phyloP scores from a whole-genome alignment of 2,888 invertebrate genomes.

The Zootermopsis nevadensis region DNA sequence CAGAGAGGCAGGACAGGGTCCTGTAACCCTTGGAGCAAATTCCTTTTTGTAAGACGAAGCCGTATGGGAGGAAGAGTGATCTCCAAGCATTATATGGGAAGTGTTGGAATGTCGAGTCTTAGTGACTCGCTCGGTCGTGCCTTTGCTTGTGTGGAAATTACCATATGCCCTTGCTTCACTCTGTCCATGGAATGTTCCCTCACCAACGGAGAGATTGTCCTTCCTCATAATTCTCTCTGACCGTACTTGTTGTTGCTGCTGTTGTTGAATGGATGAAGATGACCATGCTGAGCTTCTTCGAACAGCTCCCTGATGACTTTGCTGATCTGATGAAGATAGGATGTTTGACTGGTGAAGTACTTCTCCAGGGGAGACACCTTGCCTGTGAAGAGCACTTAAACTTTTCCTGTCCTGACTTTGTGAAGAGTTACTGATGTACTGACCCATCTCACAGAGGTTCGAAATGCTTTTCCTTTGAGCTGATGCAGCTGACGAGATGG shows the following conservation, averaged over 20 bases:
- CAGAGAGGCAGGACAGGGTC: slow-evolving; percentile 84
- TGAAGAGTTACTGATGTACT: slow-evolving; percentile 73
- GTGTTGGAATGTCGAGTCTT: slow-evolving; percentile 74
- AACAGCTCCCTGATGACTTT: slow-evolving; percentile 56
- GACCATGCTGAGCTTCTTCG: slow-evolving; percentile 69
- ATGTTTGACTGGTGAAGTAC: slow-evolving; percentile 61
- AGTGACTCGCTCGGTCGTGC: slow-evolving; percentile 56
- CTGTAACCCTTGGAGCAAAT: slow-evolving; percentile 75
- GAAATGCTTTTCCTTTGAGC: slow-evolving; percentile 84
- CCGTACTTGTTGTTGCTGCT: slow-evolving; percentile 63
- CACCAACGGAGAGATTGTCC: slow-evolving; percentile 79
- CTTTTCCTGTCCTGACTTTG: slow-evolving; percentile 80
- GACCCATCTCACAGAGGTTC: slow-evolving; percentile 80
- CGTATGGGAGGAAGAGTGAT: slow-evolving; percentile 65
- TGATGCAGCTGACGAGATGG: slow-evolving; percentile 74
- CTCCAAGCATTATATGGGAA: slow-evolving; percentile 83
- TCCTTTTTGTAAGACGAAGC: slow-evolving; percentile 81
- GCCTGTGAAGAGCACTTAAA: slow-evolving; percentile 82
- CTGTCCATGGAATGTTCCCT: slow-evolving; percentile 73
- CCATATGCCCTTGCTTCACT: slow-evolving; percentile 77
- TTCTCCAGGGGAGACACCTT: slow-evolving; percentile 59
- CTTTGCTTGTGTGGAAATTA: slow-evolving; percentile 63
- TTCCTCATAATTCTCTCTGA: slow-evolving; percentile 71
- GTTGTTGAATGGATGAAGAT: slow-evolving; percentile 57
- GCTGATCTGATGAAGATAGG: slow-evolving; percentile 63